A percentile compares a stretch with the other conserved stretches of the same genome.
Evolutionary conservation across 2,113 vertebrate species (phyloP).

Genomic region (Heterochromis multidens): DNA sequence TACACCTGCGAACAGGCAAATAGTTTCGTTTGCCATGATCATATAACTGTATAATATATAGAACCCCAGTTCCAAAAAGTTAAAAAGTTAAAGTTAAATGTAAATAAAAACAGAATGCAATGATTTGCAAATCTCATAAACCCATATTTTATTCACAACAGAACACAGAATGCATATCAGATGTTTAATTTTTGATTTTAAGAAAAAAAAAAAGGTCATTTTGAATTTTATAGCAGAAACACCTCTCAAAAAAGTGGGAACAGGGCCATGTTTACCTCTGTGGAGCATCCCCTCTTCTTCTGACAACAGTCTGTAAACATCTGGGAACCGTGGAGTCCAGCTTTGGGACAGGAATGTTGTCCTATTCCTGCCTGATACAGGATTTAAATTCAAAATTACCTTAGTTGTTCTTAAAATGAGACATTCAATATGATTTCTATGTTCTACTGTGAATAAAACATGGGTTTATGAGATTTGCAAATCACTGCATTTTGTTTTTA

Average conservation of each 20-base stretch:
- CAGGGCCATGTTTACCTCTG: background rate
- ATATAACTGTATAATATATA: too few species aligned
- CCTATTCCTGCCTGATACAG: background rate
- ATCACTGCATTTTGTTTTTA: background rate
- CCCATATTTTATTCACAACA: background rate
- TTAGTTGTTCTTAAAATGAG: fast-evolving
- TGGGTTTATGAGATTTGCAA: background rate
- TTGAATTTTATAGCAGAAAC: background rate
- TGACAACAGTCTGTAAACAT: background rate
- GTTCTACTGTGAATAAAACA: fast-evolving
- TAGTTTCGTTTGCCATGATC: too few species aligned
- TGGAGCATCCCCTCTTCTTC: too few species aligned
- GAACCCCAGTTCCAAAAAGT: background rate
- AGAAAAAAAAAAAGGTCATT: background rate
- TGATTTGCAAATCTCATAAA: background rate
- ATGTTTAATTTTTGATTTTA: background rate
- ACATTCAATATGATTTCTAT: background rate
- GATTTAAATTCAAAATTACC: background rate
- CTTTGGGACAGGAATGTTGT: background rate
- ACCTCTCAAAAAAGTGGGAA: background rate
- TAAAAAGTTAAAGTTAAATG: too few species aligned
- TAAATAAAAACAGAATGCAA: background rate
- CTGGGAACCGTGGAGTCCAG: background rate
- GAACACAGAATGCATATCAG: background rate
- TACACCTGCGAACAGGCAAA: background rate